Evolutionary conservation across 2,888 invertebrate species (phyloP), one percentile per base, ranked within the genome.

Genomic region (Trilocha varians): DNA sequence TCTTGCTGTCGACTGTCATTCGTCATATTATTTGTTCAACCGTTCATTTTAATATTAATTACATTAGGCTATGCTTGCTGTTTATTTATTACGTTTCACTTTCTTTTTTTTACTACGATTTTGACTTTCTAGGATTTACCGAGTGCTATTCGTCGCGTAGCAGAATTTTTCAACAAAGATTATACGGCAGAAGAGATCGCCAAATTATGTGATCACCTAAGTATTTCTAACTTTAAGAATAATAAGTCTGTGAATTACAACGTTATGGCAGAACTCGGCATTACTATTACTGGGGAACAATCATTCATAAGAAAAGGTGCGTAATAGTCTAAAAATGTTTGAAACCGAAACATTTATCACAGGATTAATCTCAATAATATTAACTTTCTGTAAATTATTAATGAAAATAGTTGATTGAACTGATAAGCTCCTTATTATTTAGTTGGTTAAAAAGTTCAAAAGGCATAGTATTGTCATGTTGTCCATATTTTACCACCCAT

Each of bases 221-320:
- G 90, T 59, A 94, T 98, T 48, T 88, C 91, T 8, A 93, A 90
- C 66, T 97, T 98, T 79, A 91, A 92, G 50, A 87, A 89, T 11
- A 97, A 97, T 76, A 88, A 90, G 38, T 91, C 92, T 5, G 91
- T 95, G 0, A 96, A 97, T 64, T 88, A 87, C 39, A 88, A 91
- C 44, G 87, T 89, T 38, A 84, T 92, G 63, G 87, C 83, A 52
- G 87, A 88, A 1, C 80, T 91, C 3, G 90, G 90, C 1, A 85
- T 93, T 9, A 70, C 88, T 1, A 82, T 85, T 38, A 66, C 79
- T 1, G 87, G 86, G 2, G 90, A 90, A 58, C 87, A 88, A 41
- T 80, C 77, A 2, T 94, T 93, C 59, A 89, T 94, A 1, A 79
- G 92, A 51, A 89, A 89, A 65, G 92, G 92, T 79, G 59, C 15